phyloP scores from a whole-genome alignment of 1,140 invertebrate species.

The Chlorops oryzae region DNA sequence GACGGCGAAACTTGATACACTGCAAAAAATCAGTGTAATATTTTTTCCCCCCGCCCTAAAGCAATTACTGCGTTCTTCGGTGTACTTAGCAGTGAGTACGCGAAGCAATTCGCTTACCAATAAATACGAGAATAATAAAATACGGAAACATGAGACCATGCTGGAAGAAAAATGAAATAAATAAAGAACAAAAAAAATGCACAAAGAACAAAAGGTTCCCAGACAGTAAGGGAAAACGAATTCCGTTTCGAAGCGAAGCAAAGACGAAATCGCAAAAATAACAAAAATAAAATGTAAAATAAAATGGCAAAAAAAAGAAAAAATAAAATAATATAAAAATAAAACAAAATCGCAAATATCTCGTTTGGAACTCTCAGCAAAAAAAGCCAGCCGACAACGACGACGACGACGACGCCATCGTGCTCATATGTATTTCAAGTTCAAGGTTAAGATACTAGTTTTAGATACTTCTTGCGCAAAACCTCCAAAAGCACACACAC shows the following conservation, averaged over 20 bases:
- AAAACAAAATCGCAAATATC: constrained; percentile 15
- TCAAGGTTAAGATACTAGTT: constrained; percentile 47
- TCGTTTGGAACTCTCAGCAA: background rate
- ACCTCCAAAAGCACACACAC: no score
- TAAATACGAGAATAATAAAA: background rate
- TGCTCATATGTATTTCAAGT: constrained; percentile 40
- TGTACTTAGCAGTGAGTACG: no score
- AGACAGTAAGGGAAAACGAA: no score
- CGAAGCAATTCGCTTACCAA: no score
- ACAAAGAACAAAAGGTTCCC: no score
- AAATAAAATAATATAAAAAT: constrained; percentile 17
- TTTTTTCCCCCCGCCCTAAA: no score
- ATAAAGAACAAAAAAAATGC: no score
- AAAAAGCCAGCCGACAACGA: constrained; percentile 12
- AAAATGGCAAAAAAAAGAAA: constrained; percentile 10
- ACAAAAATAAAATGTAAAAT: background rate
- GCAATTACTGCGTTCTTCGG: no score
- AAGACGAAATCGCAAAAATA: background rate
- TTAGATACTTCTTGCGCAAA: no score
- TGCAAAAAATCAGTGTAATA: no score
- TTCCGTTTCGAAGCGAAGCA: no score
- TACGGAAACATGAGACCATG: background rate
- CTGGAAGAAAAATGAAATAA: background rate
- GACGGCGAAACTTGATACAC: no score
- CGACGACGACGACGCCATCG: constrained; percentile 19